These are phyloP conservation scores for cat (Felis catus) DNA, from an alignment of 2,113 vertebrate species.

Conservation along the genomic window F.catus_Fca126_mat1.0 CM031413.1:158873501-158874000, in stretches of 20 bases:
- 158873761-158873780: no score
- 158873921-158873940: neutral
- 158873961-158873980: neutral
- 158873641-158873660: no score
- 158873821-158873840: neutral
- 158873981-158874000: neutral
- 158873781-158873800: neutral
- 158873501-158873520: neutral
- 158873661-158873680: no score
- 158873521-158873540: neutral
- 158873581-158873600: no score
- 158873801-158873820: neutral
- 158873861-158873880: neutral
- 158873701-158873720: no score
- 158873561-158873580: no score
- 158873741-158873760: no score
- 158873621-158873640: no score
- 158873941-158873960: neutral
- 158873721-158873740: no score
- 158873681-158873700: no score
- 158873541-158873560: no score
- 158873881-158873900: neutral
- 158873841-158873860: neutral
- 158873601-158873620: no score
- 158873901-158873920: neutral